Base-by-base conservation (phyloP, 2,113 vertebrate genomes). In the Clarias magur region DNA sequence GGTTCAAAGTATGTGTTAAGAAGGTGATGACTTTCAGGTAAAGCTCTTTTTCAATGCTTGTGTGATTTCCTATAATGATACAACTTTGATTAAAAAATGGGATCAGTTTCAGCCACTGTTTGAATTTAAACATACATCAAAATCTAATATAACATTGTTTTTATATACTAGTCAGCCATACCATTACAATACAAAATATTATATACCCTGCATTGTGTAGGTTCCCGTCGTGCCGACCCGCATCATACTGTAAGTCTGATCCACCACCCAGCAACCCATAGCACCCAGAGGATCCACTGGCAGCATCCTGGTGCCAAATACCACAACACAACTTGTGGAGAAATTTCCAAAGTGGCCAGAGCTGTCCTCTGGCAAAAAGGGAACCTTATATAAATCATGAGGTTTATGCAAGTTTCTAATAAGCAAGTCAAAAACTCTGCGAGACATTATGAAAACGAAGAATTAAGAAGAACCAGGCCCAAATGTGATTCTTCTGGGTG, bases 1-100 rank as follows among this genome's bases (percentile, higher is more conserved):
- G n/a, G 54, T 80, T 59, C 53, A 59, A 34, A 30, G 78, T 80
- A n/a, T 60, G 79, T 81, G 16, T 81, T 57, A 62, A 62, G 19
- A 59, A 5, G 57, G 56, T 23, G 57, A 81, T 11, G 1, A 23
- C 30, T 81, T 81, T 34, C 56, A 38, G 56, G 57, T 23, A n/a
- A 27, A 56, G 48, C 15, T 56, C 53, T 25, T 7, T 81, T 38
- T 62, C 4, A 10, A 34, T 59, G 3, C 30, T 8, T 62, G 57
- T 60, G 17, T 81, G 21, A 62, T 62, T 62, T 27, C 15, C 57
- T 38, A 57, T 38, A 81, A 62, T 38, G 56, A 80, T 6, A 15
- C 27, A 23, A 6, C 48, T 79, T 2, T 23, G 53, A 75, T 48
- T 75, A 19, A 23, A 54, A 23, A 76, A n/a, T n/a, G 42, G 73